Conservation (phyloP, 2,888 invertebrate genomes). For the Stenotaenia linearis region DNA sequence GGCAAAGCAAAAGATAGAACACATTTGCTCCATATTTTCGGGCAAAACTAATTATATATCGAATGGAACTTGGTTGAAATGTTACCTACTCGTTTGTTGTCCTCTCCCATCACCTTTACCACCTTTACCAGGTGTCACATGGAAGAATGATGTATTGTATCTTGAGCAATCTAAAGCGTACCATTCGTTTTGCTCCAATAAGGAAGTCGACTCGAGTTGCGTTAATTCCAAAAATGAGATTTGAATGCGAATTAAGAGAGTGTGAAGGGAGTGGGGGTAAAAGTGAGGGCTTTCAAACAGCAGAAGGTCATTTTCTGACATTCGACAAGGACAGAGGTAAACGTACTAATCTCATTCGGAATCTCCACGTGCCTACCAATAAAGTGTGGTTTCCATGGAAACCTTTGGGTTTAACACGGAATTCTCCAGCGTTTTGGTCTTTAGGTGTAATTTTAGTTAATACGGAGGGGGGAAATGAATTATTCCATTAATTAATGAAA, state of each 20-base stretch:
- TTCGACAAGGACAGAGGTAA: neutral
- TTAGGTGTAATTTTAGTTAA: no score
- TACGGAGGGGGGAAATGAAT: neutral
- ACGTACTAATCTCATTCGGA: no score
- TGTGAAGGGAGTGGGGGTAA: no score
- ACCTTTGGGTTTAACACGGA: neutral
- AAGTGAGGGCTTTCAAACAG: neutral
- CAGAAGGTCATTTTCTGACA: neutral
- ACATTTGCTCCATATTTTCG: constrained; percentile 1
- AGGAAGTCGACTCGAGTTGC: neutral
- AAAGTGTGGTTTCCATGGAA: neutral
- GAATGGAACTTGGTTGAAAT: neutral
- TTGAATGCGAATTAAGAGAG: neutral
- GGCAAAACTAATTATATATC: neutral
- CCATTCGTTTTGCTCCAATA: constrained; percentile 7
- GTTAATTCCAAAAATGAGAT: neutral
- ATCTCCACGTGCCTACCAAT: neutral
- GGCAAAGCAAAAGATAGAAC: constrained; percentile 24
- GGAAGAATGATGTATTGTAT: neutral
- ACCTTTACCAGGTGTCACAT: neutral
- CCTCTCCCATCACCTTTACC: neutral
- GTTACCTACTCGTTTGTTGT: neutral
- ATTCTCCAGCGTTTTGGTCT: neutral
- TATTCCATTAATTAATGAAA: neutral
- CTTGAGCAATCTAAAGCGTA: neutral